A percentile compares a stretch with the other conserved stretches of the same genome.
phyloP scores from a whole-genome alignment of 1,140 invertebrate species.

The Drosophila sturtevanti region DNA sequence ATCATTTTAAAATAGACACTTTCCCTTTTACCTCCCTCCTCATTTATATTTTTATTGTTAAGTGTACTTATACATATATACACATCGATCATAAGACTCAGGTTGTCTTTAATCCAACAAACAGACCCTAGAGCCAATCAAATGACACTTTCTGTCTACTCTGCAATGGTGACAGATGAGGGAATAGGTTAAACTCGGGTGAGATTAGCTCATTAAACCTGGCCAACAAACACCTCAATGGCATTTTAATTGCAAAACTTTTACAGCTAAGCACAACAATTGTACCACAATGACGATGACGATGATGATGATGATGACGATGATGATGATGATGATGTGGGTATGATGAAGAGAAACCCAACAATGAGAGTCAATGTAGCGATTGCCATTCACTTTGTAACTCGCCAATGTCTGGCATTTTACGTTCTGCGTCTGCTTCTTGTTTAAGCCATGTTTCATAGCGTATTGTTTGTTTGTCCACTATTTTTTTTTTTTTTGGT shows the following conservation, averaged over 20 bases:
- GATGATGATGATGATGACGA: neutral
- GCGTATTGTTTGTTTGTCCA: conserved; percentile 1
- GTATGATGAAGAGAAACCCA: conserved; percentile 12
- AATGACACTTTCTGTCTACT: conserved; percentile 16
- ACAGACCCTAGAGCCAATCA: conserved; percentile 12
- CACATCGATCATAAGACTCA: neutral
- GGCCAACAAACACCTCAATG: conserved; percentile 51
- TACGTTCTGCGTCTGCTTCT: conserved; percentile 20
- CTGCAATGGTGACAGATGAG: neutral
- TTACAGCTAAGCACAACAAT: conserved; percentile 27
- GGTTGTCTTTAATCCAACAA: neutral
- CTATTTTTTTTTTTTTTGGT: neutral
- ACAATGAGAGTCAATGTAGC: conserved; percentile 2
- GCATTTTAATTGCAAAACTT: conserved; percentile 73
- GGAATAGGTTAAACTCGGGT: neutral
- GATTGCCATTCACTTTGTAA: conserved; percentile 35
- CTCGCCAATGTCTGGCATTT: conserved; percentile 23
- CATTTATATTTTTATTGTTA: neutral
- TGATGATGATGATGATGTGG: neutral
- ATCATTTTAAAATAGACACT: neutral
- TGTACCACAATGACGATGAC: conserved; percentile 1
- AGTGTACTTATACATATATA: neutral
- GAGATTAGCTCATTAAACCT: conserved; percentile 52
- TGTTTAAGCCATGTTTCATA: conserved; percentile 16
- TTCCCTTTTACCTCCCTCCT: neutral